Conservation (phyloP, 1,140 invertebrate species). For the Drosophila melanica region DNA sequence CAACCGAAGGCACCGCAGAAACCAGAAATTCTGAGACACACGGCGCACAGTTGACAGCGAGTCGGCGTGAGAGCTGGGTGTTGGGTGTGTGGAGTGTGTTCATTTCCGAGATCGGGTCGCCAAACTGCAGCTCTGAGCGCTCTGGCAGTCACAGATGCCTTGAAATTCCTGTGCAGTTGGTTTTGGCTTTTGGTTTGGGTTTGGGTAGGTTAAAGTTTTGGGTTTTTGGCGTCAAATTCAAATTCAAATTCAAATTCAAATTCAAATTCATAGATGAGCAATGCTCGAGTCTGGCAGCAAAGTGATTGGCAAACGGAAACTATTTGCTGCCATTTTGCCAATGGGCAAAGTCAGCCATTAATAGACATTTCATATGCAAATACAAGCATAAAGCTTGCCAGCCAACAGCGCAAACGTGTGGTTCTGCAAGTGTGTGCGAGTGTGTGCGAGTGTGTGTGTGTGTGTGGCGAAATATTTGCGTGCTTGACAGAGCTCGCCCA, state of each 20-base stretch:
- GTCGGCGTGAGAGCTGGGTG: not conserved
- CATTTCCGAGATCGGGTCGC: conserved; percentile 69
- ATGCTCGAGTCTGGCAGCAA: conserved; percentile 18
- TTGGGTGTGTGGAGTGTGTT: conserved; percentile 58
- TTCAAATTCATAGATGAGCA: conserved; percentile 42
- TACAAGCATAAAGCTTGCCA: conserved; percentile 38
- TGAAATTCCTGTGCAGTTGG: conserved; percentile 50
- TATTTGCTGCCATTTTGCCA: conserved; percentile 76
- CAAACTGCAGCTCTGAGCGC: conserved; percentile 16
- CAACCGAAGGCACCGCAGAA: conserved; percentile 4
- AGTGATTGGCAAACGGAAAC: conserved; percentile 70
- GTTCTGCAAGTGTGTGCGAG: conserved; percentile 9
- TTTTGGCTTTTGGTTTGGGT: conserved; percentile 1
- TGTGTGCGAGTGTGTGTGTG: conserved; percentile 15
- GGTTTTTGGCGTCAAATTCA: conserved; percentile 39
- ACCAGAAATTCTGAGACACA: conserved; percentile 10
- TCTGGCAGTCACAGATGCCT: conserved; percentile 29
- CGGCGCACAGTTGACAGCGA: conserved; percentile 4
- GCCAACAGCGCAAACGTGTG: conserved; percentile 26
- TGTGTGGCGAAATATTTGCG: conserved; percentile 49
- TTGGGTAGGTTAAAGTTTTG: conserved; percentile 4
- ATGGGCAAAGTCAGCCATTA: conserved; percentile 54
- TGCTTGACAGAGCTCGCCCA: conserved; percentile 41
- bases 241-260: too few relatives aligned
- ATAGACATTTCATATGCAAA: conserved; percentile 78